Conservation (phyloP, 2,797 vertebrate species). For the Psittacula echo region DNA sequence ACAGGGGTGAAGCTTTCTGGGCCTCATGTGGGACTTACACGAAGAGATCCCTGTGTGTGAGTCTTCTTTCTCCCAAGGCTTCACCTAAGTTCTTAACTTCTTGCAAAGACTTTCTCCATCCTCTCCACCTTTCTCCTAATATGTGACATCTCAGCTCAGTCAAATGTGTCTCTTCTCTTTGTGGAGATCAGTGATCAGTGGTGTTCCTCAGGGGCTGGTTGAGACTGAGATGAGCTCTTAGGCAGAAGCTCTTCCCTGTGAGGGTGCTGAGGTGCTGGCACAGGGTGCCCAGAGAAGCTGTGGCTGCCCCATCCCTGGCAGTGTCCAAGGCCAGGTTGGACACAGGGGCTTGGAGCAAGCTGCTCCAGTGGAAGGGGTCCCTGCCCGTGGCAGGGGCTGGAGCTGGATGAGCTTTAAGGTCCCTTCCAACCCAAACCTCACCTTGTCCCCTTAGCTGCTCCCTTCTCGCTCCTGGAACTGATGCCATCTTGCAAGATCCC, state of each 20-base stretch:
- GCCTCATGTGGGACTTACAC: not conserved
- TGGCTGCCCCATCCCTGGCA: too few species aligned
- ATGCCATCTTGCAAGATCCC: not conserved
- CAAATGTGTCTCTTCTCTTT: not conserved
- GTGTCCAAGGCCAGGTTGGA: too few species aligned
- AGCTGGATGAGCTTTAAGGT: not conserved
- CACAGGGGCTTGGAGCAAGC: too few species aligned
- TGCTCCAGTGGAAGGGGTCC: too few species aligned
- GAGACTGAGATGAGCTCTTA: not conserved
- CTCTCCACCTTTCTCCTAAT: not conserved
- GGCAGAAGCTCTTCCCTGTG: not conserved
- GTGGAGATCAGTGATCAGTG: not conserved
- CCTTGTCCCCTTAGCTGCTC: not conserved
- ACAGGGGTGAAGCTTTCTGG: not conserved
- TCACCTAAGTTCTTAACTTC: not conserved
- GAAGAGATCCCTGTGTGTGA: not conserved
- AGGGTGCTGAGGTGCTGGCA: not conserved
- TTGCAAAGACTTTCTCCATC: not conserved
- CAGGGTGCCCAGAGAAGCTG: too few species aligned
- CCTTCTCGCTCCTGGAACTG: not conserved
- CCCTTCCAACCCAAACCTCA: not conserved
- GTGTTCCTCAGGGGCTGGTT: not conserved
- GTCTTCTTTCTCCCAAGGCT: not conserved
- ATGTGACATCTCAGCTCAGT: rapidly evolving
- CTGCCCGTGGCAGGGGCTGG: not conserved